Percentiles rank a stretch among this genome's conserved stretches.
phyloP scores from a whole-genome alignment of 2,113 vertebrate species.

The Myotis davidii region DNA sequence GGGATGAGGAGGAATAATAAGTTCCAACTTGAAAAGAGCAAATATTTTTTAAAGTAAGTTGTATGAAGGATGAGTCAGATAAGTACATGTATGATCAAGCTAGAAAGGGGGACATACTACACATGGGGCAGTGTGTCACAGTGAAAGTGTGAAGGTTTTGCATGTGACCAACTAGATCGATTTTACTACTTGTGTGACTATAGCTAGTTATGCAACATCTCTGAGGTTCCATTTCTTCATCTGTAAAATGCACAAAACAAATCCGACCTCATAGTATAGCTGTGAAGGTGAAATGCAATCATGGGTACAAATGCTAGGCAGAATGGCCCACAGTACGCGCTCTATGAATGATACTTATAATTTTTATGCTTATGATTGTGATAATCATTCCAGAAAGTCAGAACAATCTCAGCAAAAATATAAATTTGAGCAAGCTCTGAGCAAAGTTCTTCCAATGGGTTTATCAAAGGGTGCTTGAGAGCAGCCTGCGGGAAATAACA shows the following conservation, averaged over 20 bases:
- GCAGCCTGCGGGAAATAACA: not conserved
- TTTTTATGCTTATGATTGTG: not conserved
- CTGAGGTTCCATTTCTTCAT: not conserved
- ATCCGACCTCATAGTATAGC: not conserved
- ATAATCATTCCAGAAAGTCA: not conserved
- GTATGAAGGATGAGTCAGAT: not conserved
- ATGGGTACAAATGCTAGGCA: not conserved
- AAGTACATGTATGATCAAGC: not conserved
- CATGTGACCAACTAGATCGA: not conserved
- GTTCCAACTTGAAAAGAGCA: not conserved
- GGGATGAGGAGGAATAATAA: not conserved
- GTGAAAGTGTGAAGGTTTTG: rapidly evolving
- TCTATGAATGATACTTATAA: not conserved
- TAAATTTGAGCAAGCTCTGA: slow-evolving; percentile 10
- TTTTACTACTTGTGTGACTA: not conserved
- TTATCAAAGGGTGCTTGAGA: slow-evolving; percentile 6
- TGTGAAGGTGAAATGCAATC: not conserved
- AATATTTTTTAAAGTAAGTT: not conserved
- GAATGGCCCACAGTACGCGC: rapidly evolving
- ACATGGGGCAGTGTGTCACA: not conserved
- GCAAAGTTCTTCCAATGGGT: not conserved
- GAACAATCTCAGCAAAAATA: not conserved
- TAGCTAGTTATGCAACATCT: not conserved
- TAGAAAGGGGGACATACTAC: not conserved
- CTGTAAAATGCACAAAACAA: not conserved